Evolutionary conservation across 2,888 invertebrate species (phyloP).

Genomic region (Perizoma affinitatum): DNA sequence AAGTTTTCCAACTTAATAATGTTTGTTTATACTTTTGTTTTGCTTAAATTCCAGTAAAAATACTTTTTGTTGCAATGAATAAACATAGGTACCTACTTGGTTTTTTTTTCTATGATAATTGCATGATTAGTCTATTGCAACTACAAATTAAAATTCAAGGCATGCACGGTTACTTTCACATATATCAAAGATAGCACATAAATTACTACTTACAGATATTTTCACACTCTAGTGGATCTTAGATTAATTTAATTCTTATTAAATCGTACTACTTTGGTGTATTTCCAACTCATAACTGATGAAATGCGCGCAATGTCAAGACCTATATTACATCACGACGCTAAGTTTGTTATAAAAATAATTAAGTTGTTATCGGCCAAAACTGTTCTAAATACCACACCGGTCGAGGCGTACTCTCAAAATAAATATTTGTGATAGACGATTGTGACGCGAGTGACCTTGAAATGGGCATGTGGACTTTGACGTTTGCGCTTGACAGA

Average conservation of each 20-base stretch:
- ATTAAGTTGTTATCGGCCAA: conserved; percentile 40
- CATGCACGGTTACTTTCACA: conserved; percentile 13
- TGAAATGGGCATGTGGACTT: conserved; percentile 15
- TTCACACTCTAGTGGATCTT: conserved; percentile 20
- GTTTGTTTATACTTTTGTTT: too few species aligned
- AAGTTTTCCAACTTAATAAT: too few species aligned
- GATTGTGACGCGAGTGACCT: conserved; percentile 6
- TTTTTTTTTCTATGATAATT: too few species aligned
- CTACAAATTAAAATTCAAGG: not conserved
- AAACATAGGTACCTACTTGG: too few species aligned
- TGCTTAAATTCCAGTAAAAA: too few species aligned
- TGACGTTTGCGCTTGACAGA: conserved; percentile 41
- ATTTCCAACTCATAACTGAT: conserved; percentile 31
- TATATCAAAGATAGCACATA: conserved; percentile 1
- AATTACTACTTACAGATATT: conserved; percentile 28
- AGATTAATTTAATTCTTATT: conserved; percentile 18
- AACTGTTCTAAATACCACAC: conserved; percentile 20
- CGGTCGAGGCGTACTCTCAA: conserved; percentile 26
- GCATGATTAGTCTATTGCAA: too few species aligned
- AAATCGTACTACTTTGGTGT: conserved; percentile 31
- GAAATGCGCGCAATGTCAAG: conserved; percentile 22
- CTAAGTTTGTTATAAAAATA: conserved; percentile 46
- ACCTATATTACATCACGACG: conserved; percentile 53
- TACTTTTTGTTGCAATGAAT: too few species aligned
- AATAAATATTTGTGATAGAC: conserved; percentile 36